A percentile compares a stretch with the other conserved stretches of the same genome.
These are phyloP conservation scores for Polypedilum pembai DNA, from an alignment of 1,140 invertebrate species.

Conservation along the genomic window DNA sequence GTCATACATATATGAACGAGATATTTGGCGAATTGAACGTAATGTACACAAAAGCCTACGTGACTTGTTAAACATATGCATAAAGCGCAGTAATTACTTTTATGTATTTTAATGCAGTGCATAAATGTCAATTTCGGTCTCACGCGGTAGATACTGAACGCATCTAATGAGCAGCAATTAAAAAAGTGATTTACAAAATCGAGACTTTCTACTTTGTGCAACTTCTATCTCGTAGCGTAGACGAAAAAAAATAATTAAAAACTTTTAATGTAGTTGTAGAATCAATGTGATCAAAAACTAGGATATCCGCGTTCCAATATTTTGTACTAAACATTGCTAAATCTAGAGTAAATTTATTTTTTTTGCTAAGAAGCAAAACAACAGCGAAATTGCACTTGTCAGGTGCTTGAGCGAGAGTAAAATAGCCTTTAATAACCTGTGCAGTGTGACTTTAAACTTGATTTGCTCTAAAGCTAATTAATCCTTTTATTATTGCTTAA, in stretches of 20 bases:
- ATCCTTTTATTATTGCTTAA: too few relatives aligned
- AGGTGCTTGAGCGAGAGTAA: too few relatives aligned
- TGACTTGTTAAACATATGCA: background rate
- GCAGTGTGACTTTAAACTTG: too few relatives aligned
- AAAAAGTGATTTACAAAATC: background rate
- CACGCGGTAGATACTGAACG: background rate
- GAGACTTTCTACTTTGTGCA: background rate
- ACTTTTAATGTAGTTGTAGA: too few relatives aligned
- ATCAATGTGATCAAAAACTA: background rate
- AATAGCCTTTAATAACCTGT: too few relatives aligned
- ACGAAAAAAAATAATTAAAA: too few relatives aligned
- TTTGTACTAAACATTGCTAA: background rate
- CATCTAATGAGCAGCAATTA: background rate
- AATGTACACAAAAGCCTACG: background rate
- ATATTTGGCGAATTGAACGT: too few relatives aligned
- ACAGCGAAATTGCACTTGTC: too few relatives aligned
- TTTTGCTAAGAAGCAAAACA: too few relatives aligned
- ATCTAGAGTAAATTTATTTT: too few relatives aligned
- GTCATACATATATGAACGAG: too few relatives aligned
- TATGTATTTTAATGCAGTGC: background rate
- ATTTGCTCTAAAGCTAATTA: too few relatives aligned
- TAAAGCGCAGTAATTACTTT: background rate
- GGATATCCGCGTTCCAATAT: conserved; percentile 19
- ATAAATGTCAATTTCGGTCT: background rate
- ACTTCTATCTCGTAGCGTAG: background rate